Evolutionary conservation across 2,797 vertebrate genomes (phyloP), one percentile per base, ranked within the genome.

Genomic region (Esox lucius): DNA sequence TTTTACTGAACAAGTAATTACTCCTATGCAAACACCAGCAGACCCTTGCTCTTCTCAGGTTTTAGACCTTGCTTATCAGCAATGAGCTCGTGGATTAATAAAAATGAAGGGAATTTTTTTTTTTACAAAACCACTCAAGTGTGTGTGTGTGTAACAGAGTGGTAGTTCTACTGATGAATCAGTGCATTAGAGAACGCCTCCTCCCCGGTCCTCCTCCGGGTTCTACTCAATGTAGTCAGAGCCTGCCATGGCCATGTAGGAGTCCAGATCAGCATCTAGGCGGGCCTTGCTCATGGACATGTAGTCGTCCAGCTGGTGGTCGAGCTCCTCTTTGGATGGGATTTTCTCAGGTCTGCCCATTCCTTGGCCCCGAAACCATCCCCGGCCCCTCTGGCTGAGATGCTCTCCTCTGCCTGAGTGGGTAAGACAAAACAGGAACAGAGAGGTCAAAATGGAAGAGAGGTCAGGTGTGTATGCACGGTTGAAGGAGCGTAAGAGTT

Each of bases 261-360:
- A 93, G 28, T 98, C 96, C 84, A 98, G 91, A 90, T 97, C 93
- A 0, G 94, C 92, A 1, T 98, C 97, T 80, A 98, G 93, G 81
- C 95, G 92, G 77, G 94, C 94, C 85, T 96, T 96, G 0, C 93
- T 95, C 81, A 94, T 95, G 0, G 95, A 96, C 96, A 96, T 96
- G 87, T 96, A 96, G 0, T 94, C 94, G 12, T 96, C 95, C 42
- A 96, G 81, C 19, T 96, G 95, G 90, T 95, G 93, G 88, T 96
- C 96, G 77, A 96, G 91, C 89, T 96, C 92, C 80, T 94, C 94
- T 84, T 92, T 95, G 74, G 94, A 97, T 26, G 93, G 86, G 1
- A 91, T 15, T 3, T 16, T 51, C 2, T 11, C 7, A 28, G 24
- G 0, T n/a, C 4, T 11, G 3, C 35, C 24, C 1, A 61, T 13